Base-by-base conservation (phyloP, 1,140 invertebrate genomes). In the Diplogasteroides magnus region DNA sequence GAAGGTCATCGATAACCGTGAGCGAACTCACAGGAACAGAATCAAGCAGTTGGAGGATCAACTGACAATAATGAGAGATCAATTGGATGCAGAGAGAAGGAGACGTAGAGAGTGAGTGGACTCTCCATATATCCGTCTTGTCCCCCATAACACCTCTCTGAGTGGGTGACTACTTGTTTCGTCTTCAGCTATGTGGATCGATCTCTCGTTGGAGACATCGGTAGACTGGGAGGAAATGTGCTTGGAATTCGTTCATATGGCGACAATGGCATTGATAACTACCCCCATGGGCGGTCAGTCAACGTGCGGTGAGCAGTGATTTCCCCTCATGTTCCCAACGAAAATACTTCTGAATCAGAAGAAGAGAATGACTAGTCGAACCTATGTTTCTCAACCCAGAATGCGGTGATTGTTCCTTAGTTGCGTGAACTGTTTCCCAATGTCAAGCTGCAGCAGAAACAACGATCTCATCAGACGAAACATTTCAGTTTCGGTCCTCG, bases 41-140 rank as follows among this genome's bases (percentile, higher is more conserved):
- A 79, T 82, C 32, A 73, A 74, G 28, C 80, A 82, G 68, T 64
- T 83, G 15, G 80, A 82, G 72, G 68, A 75, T 31, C 80, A 83
- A 70, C 67, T 82, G 19, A 56, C 59, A 26, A 67, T 76, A 29
- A 63, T 83, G 19, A 64, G 81, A 31, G 80, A 82, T 32, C 79
- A 82, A 66, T 70, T 82, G 61, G 80, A 82, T 56, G 71, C 62
- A 15, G 80, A 82, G 64, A 63, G 81, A 28, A 62, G 79, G n/a
- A 68, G 79, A 3, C 60, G 78, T 19, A 75, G 70, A 56, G 61
- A 67, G 59, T 48, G 37, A 48, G 37, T 48, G 19, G 37, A 19
- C 37, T 48, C 37, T 48, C 19, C 37, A 19, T 19, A 48, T 48
- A 48, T 48, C 37, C 19, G 6, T 6, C 37, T 48, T 48, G 6